Percentiles rank a stretch among this genome's conserved stretches.
These are phyloP conservation scores for Lycaena phlaeas DNA, from an alignment of 2,888 invertebrate genomes.

Conservation along the genomic window DNA sequence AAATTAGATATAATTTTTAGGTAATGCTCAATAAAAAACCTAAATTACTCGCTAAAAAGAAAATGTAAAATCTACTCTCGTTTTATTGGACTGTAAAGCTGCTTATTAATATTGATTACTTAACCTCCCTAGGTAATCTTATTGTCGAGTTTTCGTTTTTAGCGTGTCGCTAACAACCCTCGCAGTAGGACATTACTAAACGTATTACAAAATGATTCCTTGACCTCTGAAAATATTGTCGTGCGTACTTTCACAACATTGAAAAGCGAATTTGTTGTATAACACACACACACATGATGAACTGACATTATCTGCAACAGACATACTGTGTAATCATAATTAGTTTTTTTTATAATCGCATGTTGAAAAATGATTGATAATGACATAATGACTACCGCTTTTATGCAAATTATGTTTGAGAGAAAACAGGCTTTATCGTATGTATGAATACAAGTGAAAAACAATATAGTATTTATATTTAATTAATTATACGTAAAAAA, in stretches of 20 bases:
- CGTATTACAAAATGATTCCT: constrained; percentile 36
- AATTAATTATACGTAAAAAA: constrained; percentile 51
- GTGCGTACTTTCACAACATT: constrained; percentile 2
- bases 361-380: no score
- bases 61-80: no score
- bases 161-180: constrained; percentile 48
- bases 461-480: constrained; percentile 45
- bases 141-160: constrained; percentile 66
- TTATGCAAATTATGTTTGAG: no score
- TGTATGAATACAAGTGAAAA: no score
- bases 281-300: constrained; percentile 12
- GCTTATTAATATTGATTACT: no score
- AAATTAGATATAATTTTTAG: no score
- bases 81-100: no score
- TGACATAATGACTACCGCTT: no score
- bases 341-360: no score
- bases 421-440: no score
- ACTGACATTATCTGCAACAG: background rate
- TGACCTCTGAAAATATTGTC: constrained; percentile 15
- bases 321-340: background rate
- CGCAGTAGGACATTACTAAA: constrained; percentile 35
- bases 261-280: constrained; percentile 8
- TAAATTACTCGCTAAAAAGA: no score
- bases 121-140: constrained; percentile 36
- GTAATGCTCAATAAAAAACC: no score